These are phyloP conservation scores for Spodoptera frugiperda DNA, from an alignment of 1,140 invertebrate species.

Conservation along the genomic window DNA sequence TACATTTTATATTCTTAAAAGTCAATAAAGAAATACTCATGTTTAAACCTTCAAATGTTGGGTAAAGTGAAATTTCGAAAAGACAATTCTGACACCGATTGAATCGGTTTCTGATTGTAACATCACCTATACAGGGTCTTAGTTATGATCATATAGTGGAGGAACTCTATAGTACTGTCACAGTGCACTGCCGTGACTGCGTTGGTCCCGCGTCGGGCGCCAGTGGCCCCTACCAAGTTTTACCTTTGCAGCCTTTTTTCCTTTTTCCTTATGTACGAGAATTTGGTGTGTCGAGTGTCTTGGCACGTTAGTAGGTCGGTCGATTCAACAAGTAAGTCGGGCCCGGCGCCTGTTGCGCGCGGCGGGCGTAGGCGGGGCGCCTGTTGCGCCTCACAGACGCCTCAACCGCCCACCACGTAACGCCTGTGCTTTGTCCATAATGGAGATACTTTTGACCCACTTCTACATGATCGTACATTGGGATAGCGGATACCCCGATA, in stretches of 20 bases:
- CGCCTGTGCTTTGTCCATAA: constrained; percentile 67
- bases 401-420: constrained; percentile 71
- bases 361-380: constrained; percentile 56
- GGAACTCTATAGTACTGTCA: not conserved
- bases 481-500: constrained; percentile 26
- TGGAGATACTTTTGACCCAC: constrained; percentile 77
- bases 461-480: constrained; percentile 52
- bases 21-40: too few relatives aligned
- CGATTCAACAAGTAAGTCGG: constrained; percentile 84
- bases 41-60: too few relatives aligned
- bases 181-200: not conserved
- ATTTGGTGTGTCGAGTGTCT: constrained; percentile 71
- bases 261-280: constrained; percentile 47
- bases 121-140: not conserved
- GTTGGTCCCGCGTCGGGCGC: constrained; percentile 8
- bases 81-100: too few relatives aligned
- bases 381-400: constrained; percentile 82
- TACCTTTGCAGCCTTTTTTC: constrained; percentile 19
- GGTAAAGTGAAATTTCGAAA: too few relatives aligned
- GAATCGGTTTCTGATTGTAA: too few relatives aligned
- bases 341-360: constrained; percentile 77
- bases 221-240: constrained; percentile 30
- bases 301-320: constrained; percentile 84
- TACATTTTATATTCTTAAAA: too few relatives aligned
- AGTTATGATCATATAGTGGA: not conserved